Evolutionary conservation across 2,113 vertebrate species (phyloP), one percentile per base, ranked within the genome.

Genomic region (Tachuris rubrigastra): DNA sequence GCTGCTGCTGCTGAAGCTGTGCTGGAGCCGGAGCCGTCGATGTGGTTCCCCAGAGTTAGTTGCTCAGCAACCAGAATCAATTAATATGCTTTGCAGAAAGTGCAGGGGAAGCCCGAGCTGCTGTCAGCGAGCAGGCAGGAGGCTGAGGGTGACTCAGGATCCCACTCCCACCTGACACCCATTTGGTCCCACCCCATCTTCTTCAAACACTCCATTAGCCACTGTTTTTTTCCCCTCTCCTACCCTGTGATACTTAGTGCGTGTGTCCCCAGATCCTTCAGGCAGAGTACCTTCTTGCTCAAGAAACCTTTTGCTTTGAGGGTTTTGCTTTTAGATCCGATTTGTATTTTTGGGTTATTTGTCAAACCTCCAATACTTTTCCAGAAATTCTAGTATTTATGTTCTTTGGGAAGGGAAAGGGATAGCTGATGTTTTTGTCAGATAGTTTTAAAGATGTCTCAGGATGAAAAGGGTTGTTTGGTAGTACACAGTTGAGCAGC

Each of bases 1-100:
- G 82, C 77, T 72, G 87, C 73, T 28, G 79, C 63, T 94, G 96
- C 98, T 72, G 95, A 85, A 85, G 92, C 94, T 22, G 76, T 42
- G 39, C 71, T 8, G 74, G 90, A 86, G 13, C 44, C 8, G 12
- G 85, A 87, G 94, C 96, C 42, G 31, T 95, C 87, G 68, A 90
- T 96, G 96, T 97, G 98, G 98, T 98, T 99, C 98, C 98, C 98
- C 97, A 84, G 98, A 98, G 98, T 98, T 91, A 98, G 99, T 99
- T 99, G 98, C 98, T 97, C 98, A 98, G 99, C 99, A 99, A 99
- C 98, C 79, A 81, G 89, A 97, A 98, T 98, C 97, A 98, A 98
- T 98, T 99, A 98, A 98, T 98, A 99, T 98, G 98, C 98, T 97
- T 97, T 97, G 97, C 94, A 97, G 97, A 98, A 97, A 97, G 97